A percentile compares a stretch with the other conserved stretches of the same genome.
Conservation (phyloP, 2,888 invertebrate genomes). For the Leptinotarsa haldemani region DNA sequence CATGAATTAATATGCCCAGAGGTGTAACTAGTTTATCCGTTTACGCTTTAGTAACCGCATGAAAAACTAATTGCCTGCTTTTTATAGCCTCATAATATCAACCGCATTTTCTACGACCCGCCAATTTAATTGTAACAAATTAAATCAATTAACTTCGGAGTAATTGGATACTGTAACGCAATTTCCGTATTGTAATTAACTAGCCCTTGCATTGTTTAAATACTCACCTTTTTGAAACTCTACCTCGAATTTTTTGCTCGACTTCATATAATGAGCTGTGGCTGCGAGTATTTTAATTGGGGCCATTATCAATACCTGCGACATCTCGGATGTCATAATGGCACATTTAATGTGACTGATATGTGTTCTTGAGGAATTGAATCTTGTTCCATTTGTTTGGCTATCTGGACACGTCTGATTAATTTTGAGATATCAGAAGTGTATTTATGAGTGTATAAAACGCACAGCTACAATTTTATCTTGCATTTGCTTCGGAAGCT, state of each 20-base stretch:
- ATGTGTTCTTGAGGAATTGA: slow-evolving; percentile 21
- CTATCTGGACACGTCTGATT: neutral
- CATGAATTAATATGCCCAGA: neutral
- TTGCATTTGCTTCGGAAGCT: too few relatives aligned
- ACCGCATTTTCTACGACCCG: slow-evolving; percentile 21
- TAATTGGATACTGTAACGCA: slow-evolving; percentile 35
- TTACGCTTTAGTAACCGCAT: slow-evolving; percentile 8
- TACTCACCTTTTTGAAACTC: slow-evolving; percentile 32
- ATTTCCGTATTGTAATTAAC: slow-evolving; percentile 38
- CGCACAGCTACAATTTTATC: too few relatives aligned
- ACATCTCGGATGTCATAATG: slow-evolving; percentile 32
- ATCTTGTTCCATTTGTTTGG: neutral
- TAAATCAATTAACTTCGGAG: slow-evolving; percentile 35
- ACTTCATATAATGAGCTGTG: slow-evolving; percentile 32
- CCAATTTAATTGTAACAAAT: slow-evolving; percentile 39
- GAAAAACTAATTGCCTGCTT: slow-evolving; percentile 20
- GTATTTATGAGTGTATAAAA: too few relatives aligned
- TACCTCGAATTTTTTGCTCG: slow-evolving; percentile 29
- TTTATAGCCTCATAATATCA: slow-evolving; percentile 23
- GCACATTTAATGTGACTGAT: slow-evolving; percentile 22
- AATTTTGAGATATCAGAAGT: neutral
- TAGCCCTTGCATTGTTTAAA: slow-evolving; percentile 29
- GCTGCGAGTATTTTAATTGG: slow-evolving; percentile 40
- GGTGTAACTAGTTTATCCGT: slow-evolving; percentile 21
- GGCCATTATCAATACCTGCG: slow-evolving; percentile 29